A percentile compares a stretch with the other conserved stretches of the same genome.
Evolutionary conservation across 1,140 invertebrate genomes (phyloP).

Genomic region (Scaptomyza montana): DNA sequence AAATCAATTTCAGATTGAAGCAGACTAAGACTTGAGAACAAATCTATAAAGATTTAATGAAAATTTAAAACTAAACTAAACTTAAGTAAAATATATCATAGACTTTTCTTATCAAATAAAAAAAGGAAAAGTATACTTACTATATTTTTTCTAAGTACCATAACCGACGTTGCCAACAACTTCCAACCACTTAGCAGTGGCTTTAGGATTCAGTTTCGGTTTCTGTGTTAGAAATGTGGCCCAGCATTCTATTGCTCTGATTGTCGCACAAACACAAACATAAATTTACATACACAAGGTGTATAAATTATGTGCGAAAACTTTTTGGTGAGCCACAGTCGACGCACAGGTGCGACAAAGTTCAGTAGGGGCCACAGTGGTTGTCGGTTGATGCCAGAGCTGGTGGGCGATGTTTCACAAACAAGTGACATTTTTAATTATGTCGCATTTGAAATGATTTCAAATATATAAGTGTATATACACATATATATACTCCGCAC

Average conservation of each 20-base stretch:
- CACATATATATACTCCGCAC: background rate
- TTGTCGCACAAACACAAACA: slow-evolving; percentile 36
- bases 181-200: background rate
- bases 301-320: slow-evolving; percentile 57
- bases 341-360: slow-evolving; percentile 43
- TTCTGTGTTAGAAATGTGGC: slow-evolving; percentile 3
- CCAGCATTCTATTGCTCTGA: slow-evolving; percentile 54
- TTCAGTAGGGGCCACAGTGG: background rate
- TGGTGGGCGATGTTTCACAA: background rate
- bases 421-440: slow-evolving; percentile 58
- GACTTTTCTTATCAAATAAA: no score
- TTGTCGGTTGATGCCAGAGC: background rate
- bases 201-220: background rate
- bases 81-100: no score
- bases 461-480: no score
- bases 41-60: no score
- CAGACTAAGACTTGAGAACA: no score
- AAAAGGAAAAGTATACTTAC: no score
- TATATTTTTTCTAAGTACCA: no score
- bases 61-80: no score
- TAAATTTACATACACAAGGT: slow-evolving; percentile 10
- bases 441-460: slow-evolving; percentile 48
- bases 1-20: no score
- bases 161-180: background rate
- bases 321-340: slow-evolving; percentile 35